Conservation (phyloP, 2,888 invertebrate genomes). For the Achlya flavicornis region DNA sequence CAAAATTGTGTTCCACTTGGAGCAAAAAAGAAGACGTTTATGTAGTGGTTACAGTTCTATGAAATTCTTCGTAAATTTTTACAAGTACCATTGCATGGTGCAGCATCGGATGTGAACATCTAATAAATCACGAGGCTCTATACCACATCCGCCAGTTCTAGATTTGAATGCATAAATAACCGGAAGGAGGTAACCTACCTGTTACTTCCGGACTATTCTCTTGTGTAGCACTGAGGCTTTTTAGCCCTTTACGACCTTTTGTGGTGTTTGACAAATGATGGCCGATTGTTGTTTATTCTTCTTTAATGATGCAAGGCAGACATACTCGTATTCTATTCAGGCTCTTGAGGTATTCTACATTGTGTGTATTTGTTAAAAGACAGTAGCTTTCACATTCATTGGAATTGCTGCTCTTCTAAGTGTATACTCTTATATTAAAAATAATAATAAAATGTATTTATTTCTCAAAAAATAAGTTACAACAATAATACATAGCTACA, state of each 20-base stretch:
- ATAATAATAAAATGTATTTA: too few relatives aligned
- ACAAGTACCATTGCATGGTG: not conserved
- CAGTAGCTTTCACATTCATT: not conserved
- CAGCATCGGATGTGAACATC: not conserved
- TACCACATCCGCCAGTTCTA: conserved; percentile 22
- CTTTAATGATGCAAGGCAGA: not conserved
- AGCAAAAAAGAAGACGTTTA: too few relatives aligned
- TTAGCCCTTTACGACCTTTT: conserved; percentile 43
- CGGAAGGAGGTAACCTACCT: conserved; percentile 52
- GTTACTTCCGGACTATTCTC: conserved; percentile 53
- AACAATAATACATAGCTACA: too few relatives aligned
- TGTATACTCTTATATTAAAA: not conserved
- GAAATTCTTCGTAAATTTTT: not conserved
- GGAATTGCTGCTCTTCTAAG: too few relatives aligned
- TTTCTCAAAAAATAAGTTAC: too few relatives aligned
- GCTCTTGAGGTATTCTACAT: not conserved
- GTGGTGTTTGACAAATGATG: conserved; percentile 14
- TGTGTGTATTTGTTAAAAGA: not conserved
- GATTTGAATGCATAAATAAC: conserved; percentile 40
- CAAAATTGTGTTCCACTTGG: too few relatives aligned
- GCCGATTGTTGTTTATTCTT: not conserved
- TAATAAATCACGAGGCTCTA: not conserved
- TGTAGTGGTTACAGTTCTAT: not conserved
- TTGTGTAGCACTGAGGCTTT: conserved; percentile 28
- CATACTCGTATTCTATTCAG: not conserved